phyloP scores from a whole-genome alignment of 1,140 invertebrate genomes.

The Rhagoletis pomonella region DNA sequence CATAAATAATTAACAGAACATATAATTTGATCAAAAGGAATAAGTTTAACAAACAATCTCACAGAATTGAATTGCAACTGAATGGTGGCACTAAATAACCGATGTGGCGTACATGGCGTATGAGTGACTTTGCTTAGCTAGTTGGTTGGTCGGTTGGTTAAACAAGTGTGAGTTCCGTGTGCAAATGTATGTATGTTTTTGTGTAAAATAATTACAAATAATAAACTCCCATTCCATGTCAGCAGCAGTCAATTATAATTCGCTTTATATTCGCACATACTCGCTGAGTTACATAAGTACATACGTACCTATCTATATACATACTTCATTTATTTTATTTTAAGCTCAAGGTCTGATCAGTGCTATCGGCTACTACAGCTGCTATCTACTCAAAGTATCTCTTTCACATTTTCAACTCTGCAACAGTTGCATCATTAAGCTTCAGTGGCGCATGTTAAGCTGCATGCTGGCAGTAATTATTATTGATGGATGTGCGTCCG shows the following conservation, averaged over 20 bases:
- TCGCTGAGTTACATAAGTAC: no score
- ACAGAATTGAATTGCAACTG: background rate
- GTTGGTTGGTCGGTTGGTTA: background rate
- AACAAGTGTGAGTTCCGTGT: background rate
- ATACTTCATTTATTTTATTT: background rate
- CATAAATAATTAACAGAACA: background rate
- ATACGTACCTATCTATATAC: no score
- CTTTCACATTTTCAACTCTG: slow-evolving; percentile 1
- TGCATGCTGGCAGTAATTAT: slow-evolving; percentile 15
- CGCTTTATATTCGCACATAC: background rate
- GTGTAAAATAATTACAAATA: background rate
- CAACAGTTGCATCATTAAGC: slow-evolving; percentile 16
- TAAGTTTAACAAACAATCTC: background rate
- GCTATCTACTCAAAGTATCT: background rate
- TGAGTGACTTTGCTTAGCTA: background rate
- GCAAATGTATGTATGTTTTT: background rate
- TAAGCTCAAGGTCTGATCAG: background rate
- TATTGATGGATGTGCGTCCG: slow-evolving; percentile 40
- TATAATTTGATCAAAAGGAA: slow-evolving; percentile 7
- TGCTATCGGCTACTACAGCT: background rate
- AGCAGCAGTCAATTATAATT: slow-evolving; percentile 1
- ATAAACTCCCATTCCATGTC: background rate
- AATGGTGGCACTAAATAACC: background rate
- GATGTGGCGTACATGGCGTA: background rate
- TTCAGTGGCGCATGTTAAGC: background rate